These are phyloP conservation scores for Drosophila pandora DNA, from an alignment of 1,140 invertebrate genomes.

Conservation along the genomic window DNA sequence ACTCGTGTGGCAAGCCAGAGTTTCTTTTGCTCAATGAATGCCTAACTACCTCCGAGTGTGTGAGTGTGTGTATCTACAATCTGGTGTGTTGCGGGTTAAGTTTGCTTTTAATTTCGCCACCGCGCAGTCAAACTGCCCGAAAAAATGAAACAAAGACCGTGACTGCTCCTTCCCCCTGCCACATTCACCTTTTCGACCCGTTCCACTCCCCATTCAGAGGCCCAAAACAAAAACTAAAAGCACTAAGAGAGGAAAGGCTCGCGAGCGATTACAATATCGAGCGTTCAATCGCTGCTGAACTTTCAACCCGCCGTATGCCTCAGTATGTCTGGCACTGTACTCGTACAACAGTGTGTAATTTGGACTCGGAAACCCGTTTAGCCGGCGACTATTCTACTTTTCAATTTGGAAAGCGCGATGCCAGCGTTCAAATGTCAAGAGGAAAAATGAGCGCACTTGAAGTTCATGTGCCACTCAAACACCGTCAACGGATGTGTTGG, in stretches of 20 bases:
- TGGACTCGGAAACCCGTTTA: slow-evolving; percentile 58
- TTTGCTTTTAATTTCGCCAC: slow-evolving; percentile 76
- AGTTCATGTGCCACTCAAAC: slow-evolving; percentile 71
- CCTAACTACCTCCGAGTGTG: slow-evolving; percentile 25
- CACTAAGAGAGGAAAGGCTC: slow-evolving; percentile 12
- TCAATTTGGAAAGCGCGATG: slow-evolving; percentile 72
- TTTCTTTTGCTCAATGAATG: slow-evolving; percentile 44
- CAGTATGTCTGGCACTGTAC: slow-evolving; percentile 13
- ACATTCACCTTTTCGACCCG: slow-evolving; percentile 21
- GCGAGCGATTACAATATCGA: slow-evolving; percentile 73
- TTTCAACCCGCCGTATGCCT: slow-evolving; percentile 61
- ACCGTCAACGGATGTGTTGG: slow-evolving; percentile 48
- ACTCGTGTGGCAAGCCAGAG: slow-evolving; percentile 22
- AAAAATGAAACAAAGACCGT: slow-evolving; percentile 23
- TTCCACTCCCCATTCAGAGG: slow-evolving; percentile 13
- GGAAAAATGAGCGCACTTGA: slow-evolving; percentile 75
- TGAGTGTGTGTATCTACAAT: slow-evolving; percentile 25
- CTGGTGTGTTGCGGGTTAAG: slow-evolving; percentile 43
- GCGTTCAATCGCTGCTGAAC: slow-evolving; percentile 74
- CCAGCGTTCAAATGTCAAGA: slow-evolving; percentile 77
- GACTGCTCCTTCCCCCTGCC: slow-evolving; percentile 28
- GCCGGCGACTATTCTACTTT: slow-evolving; percentile 61
- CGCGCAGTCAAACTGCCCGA: slow-evolving; percentile 40
- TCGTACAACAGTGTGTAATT: slow-evolving; percentile 5
- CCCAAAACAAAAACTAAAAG: neutral